Evolutionary conservation across 2,888 invertebrate species (phyloP), one percentile per base, ranked within the genome.

Genomic region (Andrena hattorfiana): DNA sequence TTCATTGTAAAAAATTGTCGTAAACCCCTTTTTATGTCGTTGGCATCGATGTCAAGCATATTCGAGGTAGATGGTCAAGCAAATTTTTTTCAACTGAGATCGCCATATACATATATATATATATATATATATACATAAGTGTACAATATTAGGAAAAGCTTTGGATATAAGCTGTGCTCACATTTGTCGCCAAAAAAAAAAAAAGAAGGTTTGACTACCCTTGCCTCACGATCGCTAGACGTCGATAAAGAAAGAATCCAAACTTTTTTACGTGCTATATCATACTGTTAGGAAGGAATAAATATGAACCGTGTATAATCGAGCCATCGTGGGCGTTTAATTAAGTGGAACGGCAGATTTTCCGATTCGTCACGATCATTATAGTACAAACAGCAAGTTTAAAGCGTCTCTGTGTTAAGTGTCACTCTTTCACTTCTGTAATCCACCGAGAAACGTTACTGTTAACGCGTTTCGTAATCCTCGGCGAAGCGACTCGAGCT

Each of bases 301-400:
- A 30, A 69, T 60, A 77, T 59, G 64, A 66, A 23, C 64, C 48
- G 32, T 23, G 69, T 75, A 54, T 76, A 62, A 76, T 54, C 42
- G 23, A 20, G 54, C 54, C 56, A 35, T 42, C 69, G 67, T 68
- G 63, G 59, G 48, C 30, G 49, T 77, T 74, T 83, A 78, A 54
- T 77, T 81, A 77, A 71, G 80, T 51, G 71, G 56, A 72, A 77
- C 59, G 70, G 48, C 84, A 81, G 72, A 79, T 51, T 87, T 75
- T 73, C 74, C 72, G 72, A 77, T 78, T 77, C 80, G 59, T 77
- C 83, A 76, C 70, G 77, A 79, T 88, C 77, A 82, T 83, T 85
- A 83, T 88, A 88, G 88, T 88, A 88, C 88, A 88, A 88, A 88
- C 74, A 79, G 77, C 84, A 85, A 87, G 76, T 87, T 79, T 85